Evolutionary conservation across 2,797 vertebrate genomes (phyloP).

Genomic region (Peromyscus melanophrys): DNA sequence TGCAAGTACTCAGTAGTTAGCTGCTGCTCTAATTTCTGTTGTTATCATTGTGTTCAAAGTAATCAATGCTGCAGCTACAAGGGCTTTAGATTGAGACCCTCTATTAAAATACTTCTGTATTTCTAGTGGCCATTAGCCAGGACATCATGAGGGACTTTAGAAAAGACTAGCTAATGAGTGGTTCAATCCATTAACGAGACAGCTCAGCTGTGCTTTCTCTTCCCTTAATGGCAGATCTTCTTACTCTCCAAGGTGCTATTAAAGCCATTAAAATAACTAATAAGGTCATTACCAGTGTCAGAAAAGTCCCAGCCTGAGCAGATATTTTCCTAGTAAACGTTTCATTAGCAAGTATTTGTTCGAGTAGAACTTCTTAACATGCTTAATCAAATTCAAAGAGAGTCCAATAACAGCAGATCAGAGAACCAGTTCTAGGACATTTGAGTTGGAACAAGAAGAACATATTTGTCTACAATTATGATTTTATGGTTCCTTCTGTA

Average conservation of each 20-base stretch:
- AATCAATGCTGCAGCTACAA: neutral
- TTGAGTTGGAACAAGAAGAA: neutral
- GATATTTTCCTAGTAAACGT: conserved; percentile 49
- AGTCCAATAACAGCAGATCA: neutral
- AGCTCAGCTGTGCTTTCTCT: conserved; percentile 70
- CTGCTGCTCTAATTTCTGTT: neutral
- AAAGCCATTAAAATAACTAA: conserved; percentile 83
- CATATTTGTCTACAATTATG: too few species aligned
- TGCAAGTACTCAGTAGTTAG: neutral
- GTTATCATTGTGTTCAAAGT: conserved; percentile 20
- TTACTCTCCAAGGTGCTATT: conserved; percentile 76
- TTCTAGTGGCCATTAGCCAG: conserved; percentile 72
- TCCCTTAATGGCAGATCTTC: conserved; percentile 63
- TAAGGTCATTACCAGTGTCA: conserved; percentile 79
- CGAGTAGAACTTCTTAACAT: conserved; percentile 8
- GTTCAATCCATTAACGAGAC: conserved; percentile 75
- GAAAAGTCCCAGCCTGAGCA: conserved; percentile 59
- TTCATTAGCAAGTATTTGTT: conserved; percentile 48
- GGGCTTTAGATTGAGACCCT: conserved; percentile 45
- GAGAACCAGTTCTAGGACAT: neutral
- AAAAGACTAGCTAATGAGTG: conserved; percentile 76
- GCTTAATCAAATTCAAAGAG: conserved; percentile 22
- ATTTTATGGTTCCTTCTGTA: neutral
- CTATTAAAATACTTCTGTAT: conserved; percentile 55
- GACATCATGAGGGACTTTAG: conserved; percentile 71